Base-by-base conservation (phyloP, 2,888 invertebrate genomes). In the Athalia cordata region DNA sequence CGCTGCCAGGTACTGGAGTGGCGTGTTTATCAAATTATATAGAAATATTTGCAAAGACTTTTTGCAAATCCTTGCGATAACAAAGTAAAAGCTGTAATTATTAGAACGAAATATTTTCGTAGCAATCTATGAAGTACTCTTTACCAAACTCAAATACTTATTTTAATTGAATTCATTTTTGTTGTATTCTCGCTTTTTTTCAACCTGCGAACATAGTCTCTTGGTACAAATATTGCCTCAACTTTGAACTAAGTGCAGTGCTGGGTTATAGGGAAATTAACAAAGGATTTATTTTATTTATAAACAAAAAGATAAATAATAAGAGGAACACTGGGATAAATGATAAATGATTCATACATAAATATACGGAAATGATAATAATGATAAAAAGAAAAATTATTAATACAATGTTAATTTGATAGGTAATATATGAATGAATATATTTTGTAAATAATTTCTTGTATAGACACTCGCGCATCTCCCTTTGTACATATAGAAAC, bases 371-470 rank as follows among this genome's bases (percentile, higher is more conserved):
- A 81, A 75, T 79, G 81, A 83, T 82, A 77, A 84, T 83, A 84
- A 84, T 81, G 83, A 80, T 84, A 79, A 79, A 49, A 78, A 79
- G 50, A 81, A 81, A 79, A 81, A 81, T 76, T 79, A 80, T 81
- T 77, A 82, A 85, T 82, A 86, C 85, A 86, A 87, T 87, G 86
- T 89, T 88, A 88, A 88, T 88, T 88, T 89, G 86, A 88, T 87
- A 87, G 85, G 85, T 89, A 89, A 88, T 89, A 89, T 88, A 88
- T 87, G 87, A 85, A 89, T 86, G 84, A 87, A 88, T 88, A 88
- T 89, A 89, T 89, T 89, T 89, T 89, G 89, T 89, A 89, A 87
- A 89, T 89, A 89, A 88, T 86, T 88, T 89, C 89, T 89, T 86
- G 88, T 88, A 87, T 87, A 88, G 84, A 87, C 84, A 84, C 84